Evolutionary conservation across 2,797 vertebrate genomes (phyloP).

Genomic region (Manis pentadactyla): DNA sequence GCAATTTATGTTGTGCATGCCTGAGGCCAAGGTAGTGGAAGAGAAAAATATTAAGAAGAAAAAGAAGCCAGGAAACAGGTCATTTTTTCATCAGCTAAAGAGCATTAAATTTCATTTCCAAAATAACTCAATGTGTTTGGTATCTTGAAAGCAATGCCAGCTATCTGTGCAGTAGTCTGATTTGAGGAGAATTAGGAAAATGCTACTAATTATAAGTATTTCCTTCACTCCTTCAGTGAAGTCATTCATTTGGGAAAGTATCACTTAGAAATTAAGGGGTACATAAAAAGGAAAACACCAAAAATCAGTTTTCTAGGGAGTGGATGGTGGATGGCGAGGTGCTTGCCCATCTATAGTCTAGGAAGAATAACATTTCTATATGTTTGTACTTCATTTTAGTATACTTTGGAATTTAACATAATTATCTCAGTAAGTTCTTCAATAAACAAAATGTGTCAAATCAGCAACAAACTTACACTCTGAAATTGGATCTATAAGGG

Average conservation of each 20-base stretch:
- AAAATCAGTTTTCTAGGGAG: background rate
- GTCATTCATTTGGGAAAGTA: background rate
- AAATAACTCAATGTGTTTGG: background rate
- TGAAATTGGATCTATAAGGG: background rate
- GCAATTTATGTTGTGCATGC: background rate
- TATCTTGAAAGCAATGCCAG: background rate
- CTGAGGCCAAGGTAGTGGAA: background rate
- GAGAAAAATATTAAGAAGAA: background rate
- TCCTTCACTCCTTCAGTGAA: background rate
- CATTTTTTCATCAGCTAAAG: conserved; percentile 26
- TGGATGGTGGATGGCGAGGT: background rate
- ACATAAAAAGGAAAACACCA: background rate
- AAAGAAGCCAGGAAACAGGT: background rate
- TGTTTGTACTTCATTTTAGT: conserved; percentile 2
- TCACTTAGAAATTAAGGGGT: background rate
- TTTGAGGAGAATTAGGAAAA: background rate
- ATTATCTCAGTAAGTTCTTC: background rate
- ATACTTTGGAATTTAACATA: background rate
- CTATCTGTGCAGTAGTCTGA: background rate
- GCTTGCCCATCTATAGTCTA: background rate
- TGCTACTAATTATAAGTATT: background rate
- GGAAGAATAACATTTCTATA: background rate
- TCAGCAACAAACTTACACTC: background rate
- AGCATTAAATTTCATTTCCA: conserved; percentile 36
- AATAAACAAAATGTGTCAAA: background rate